Conservation (phyloP, 2,888 invertebrate genomes). For the Ariolimax columbianus region DNA sequence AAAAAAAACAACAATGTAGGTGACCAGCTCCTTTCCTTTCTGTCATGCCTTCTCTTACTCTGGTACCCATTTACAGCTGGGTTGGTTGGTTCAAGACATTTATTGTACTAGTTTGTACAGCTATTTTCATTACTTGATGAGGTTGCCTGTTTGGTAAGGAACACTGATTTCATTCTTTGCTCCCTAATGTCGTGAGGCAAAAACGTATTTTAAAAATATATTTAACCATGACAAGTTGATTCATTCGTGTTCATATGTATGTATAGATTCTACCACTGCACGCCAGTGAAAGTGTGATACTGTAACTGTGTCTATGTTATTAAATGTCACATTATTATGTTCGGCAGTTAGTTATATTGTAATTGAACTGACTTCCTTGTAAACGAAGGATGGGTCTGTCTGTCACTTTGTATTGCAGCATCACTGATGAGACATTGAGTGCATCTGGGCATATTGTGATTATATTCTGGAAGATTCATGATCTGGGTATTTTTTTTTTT, state of each 20-base stretch:
- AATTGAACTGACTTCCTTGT: background rate
- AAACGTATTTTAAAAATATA: too few species aligned
- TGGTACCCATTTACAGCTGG: too few species aligned
- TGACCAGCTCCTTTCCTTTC: too few species aligned
- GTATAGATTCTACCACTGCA: background rate
- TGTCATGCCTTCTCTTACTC: too few species aligned
- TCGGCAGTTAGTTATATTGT: background rate
- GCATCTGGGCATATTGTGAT: background rate
- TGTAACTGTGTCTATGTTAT: background rate
- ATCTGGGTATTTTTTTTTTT: background rate
- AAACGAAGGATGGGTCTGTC: background rate
- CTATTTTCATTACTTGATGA: too few species aligned
- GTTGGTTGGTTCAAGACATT: too few species aligned
- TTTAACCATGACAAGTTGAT: background rate
- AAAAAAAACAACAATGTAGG: too few species aligned
- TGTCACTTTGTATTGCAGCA: background rate
- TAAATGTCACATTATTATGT: background rate
- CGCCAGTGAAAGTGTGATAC: constrained; percentile 12
- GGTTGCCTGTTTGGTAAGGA: too few species aligned
- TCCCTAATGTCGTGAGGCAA: too few species aligned
- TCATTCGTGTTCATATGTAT: background rate
- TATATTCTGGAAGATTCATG: background rate
- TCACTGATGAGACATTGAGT: background rate
- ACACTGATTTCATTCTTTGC: too few species aligned
- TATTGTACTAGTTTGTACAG: too few species aligned